Base-by-base conservation (phyloP, 2,888 invertebrate genomes). In the Deilephila elpenor region DNA sequence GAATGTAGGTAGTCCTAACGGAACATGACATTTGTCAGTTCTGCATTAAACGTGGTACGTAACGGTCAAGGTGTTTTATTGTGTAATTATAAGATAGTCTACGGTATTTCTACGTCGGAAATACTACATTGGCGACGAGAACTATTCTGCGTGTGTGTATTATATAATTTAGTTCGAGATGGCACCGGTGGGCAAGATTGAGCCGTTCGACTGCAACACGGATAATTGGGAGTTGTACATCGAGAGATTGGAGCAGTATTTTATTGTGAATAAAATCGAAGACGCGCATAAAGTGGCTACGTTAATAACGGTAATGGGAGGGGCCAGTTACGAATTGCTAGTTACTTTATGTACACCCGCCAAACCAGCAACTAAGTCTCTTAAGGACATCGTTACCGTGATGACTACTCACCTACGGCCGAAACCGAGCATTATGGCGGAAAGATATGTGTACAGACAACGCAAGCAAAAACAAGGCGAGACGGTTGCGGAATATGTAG, bases 291-390 rank as follows among this genome's bases (percentile, higher is more conserved):
- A 62, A 56, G 67, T 71, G 37, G 56, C 74, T 1, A 74, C 72
- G 8, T 60, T 75, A 53, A 74, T 75, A 29, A 70, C 75, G 5
- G 70, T 74, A 17, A 70, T 74, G 72, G 75, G 72, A 2, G 64
- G 32, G 2, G 71, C 37, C 19, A 59, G 53, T 11, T 75, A 72
- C 37, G 75, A 75, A 29, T 29, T 74, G 3, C 20, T 75, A 14
- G 73, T 71, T 1, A 74, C 32, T 4, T 34, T 71, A 6, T n/a
- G 34, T 20, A 74, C 59, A 3, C 72, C 72, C 0, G 37, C 34
- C 0, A 74, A 74, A 53, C 73, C 75, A 1, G 5, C 4, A 0
- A 25, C 56, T 14, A 60, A 37, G 56, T 19, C 19, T 7, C 20
- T 37, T 37, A 32, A 72, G 19, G 32, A 32, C 14, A 5, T 5